Evolutionary conservation across 2,888 invertebrate species (phyloP), one percentile per base, ranked within the genome.

Genomic region (Caenorhabditis auriculariae): DNA sequence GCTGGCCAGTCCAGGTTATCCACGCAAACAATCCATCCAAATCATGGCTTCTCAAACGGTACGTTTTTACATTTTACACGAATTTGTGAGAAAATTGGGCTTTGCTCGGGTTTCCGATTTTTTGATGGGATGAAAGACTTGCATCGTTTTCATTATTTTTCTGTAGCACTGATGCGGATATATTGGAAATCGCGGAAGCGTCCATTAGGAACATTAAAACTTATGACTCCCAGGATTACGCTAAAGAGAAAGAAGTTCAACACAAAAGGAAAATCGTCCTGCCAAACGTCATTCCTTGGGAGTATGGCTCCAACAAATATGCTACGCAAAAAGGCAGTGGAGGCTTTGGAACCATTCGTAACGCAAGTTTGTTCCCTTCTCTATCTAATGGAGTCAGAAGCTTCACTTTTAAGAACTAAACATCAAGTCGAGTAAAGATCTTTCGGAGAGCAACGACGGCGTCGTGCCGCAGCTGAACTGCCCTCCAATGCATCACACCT

Each of bases 271-370:
- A 71, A 49, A 71, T 75, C 27, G 52, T 74, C 6, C 48, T 74
- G 7, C 75, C 75, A 3, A 54, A 37, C 43, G 69, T 65, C 4
- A 76, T 77, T 45, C 73, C 76, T 6, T 78, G 78, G 78, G 78
- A 78, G 49, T 77, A 70, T 55, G 78, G 78, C 2, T 65, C 70
- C 6, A 78, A 79, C 46, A 72, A 77, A 28, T 76, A 59, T 54
- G 76, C 76, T 6, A 69, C 72, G 24, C 78, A 79, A 52, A 78
- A 71, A 51, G 77, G 75, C n/a, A 29, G 52, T 12, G 45, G 60
- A 12, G 69, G 67, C 2, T 77, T 77, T 55, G 75, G 75, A 37
- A 67, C 66, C 3, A 68, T 66, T 42, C 38, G 76, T 42, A 72
- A 76, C 44, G 60, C 53, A 15, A 62, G 73, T 74, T 38, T 57